Conservation (phyloP, 2,113 vertebrate genomes). For the Megaceryle torquata region DNA sequence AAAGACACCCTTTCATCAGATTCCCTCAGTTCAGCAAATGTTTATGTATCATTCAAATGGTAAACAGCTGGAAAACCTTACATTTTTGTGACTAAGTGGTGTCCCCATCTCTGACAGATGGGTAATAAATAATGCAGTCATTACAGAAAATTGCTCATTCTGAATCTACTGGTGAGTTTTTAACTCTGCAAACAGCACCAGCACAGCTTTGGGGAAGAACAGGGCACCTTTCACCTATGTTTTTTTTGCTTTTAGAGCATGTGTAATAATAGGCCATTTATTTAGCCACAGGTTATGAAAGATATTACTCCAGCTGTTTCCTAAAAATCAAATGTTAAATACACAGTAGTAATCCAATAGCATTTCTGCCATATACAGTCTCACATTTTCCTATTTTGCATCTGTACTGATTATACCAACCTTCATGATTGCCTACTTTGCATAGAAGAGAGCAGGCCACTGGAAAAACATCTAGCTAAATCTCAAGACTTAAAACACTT, state of each 20-base stretch:
- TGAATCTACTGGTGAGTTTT: neutral
- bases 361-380: neutral
- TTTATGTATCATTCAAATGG: neutral
- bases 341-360: neutral
- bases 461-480: neutral
- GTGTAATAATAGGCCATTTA: neutral
- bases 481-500: neutral
- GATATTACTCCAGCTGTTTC: neutral
- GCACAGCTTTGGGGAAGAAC: neutral
- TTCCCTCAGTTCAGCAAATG: neutral
- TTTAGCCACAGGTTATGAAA: neutral
- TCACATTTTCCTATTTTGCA: neutral
- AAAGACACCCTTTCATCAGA: neutral
- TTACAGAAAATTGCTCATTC: neutral
- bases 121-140: neutral
- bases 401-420: neutral
- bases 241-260: neutral
- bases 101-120: neutral
- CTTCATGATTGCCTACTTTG: neutral
- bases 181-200: neutral
- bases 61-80: slow-evolving; percentile 23
- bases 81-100: neutral
- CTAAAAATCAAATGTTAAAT: neutral
- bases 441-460: neutral
- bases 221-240: accelerated